phyloP scores from a whole-genome alignment of 2,113 vertebrate species.

The Saiga tatarica region DNA sequence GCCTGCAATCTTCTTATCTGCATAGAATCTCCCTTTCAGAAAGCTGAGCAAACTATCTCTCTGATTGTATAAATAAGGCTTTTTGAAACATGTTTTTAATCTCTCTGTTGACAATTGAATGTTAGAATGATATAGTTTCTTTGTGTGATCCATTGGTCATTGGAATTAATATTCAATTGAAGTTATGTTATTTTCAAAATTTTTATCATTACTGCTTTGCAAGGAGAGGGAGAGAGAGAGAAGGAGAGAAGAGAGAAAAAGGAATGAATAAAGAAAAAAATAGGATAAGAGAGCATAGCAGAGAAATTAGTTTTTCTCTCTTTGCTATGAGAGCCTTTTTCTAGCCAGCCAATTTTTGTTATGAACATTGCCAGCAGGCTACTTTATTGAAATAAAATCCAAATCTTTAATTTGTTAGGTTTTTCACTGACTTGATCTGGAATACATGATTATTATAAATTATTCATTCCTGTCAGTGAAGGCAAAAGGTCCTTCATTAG shows the following conservation, averaged over 20 bases:
- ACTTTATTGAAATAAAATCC: slow-evolving; percentile 56
- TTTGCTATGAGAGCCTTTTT: slow-evolving; percentile 11
- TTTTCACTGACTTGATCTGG: slow-evolving; percentile 34
- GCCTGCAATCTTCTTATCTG: not conserved
- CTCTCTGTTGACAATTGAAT: not conserved
- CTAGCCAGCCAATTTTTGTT: slow-evolving; percentile 40
- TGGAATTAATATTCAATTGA: slow-evolving; percentile 19
- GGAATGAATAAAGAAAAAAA: not conserved
- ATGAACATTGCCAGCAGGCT: slow-evolving; percentile 41
- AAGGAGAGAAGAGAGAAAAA: not conserved
- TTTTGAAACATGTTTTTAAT: not conserved
- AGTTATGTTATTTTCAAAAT: slow-evolving; percentile 25
- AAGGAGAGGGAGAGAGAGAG: not conserved
- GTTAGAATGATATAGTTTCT: not conserved
- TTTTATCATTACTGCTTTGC: not conserved
- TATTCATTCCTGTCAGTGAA: slow-evolving; percentile 55
- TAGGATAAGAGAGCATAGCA: not conserved
- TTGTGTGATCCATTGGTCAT: not conserved
- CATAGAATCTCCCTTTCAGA: not conserved
- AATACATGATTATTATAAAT: slow-evolving; percentile 51
- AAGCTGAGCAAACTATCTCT: not conserved
- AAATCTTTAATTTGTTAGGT: slow-evolving; percentile 49
- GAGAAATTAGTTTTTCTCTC: not conserved
- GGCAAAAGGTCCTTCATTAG: slow-evolving; percentile 65
- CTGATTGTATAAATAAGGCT: not conserved